phyloP scores from a whole-genome alignment of 2,888 invertebrate genomes.

The Phlogophora meticulosa region DNA sequence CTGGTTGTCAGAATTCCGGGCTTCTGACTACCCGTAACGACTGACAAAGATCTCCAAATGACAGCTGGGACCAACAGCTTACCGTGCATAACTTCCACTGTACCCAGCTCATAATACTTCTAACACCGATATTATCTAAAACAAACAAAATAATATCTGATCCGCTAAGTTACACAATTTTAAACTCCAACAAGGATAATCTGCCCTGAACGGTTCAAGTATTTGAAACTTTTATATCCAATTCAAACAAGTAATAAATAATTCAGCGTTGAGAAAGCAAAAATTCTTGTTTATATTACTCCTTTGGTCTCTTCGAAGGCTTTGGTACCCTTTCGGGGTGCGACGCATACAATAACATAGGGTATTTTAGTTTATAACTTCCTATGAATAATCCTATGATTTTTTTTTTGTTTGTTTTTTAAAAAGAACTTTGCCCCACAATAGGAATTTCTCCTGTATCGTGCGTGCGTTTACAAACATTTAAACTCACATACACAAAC shows the following conservation, averaged over 20 bases:
- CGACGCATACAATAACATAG: neutral
- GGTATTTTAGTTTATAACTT: slow-evolving; percentile 5
- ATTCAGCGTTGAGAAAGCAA: slow-evolving; percentile 56
- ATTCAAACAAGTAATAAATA: slow-evolving; percentile 48
- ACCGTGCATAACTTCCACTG: slow-evolving; percentile 15
- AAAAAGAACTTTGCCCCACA: no score
- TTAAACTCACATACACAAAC: no score
- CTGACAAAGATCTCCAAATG: no score
- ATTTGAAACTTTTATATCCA: slow-evolving; percentile 44
- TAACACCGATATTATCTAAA: slow-evolving; percentile 33
- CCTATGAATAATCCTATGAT: neutral
- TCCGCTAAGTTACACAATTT: slow-evolving; percentile 44
- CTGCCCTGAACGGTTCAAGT: slow-evolving; percentile 40
- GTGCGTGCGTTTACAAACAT: no score
- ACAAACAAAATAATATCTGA: slow-evolving; percentile 47
- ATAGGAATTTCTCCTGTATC: no score
- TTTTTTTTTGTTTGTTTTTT: no score
- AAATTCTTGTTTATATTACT: slow-evolving; percentile 51
- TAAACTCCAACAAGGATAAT: slow-evolving; percentile 51
- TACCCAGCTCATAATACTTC: slow-evolving; percentile 7
- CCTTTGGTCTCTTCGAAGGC: slow-evolving; percentile 29
- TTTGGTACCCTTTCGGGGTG: slow-evolving; percentile 25
- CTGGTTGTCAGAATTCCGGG: no score
- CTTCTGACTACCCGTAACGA: no score
- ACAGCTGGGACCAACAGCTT: no score